A percentile compares a stretch with the other conserved stretches of the same genome.
Conservation (phyloP, 2,113 vertebrate genomes). For the Anolis carolinensis region DNA sequence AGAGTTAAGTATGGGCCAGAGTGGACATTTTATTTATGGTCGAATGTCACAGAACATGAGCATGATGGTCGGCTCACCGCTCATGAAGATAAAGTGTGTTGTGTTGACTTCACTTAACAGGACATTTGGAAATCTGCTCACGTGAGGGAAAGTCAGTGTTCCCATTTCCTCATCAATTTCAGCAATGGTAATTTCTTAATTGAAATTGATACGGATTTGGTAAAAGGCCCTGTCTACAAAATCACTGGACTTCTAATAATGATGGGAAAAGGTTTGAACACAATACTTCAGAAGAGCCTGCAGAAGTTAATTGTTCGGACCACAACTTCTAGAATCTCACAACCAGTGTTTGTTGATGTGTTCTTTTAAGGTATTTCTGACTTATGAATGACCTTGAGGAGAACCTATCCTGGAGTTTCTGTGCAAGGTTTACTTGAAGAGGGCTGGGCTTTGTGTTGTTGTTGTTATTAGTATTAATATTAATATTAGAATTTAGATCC, state of each 20-base stretch:
- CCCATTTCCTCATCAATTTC: not conserved
- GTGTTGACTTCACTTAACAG: not conserved
- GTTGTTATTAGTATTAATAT: no score
- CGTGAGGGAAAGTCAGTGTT: not conserved
- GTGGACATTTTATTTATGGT: constrained; percentile 26
- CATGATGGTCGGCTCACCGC: not conserved
- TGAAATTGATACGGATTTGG: not conserved
- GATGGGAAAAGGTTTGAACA: not conserved
- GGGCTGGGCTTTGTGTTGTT: no score
- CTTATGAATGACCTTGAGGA: no score
- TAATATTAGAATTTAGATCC: no score
- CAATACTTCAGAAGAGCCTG: not conserved
- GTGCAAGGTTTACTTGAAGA: no score
- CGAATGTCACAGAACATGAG: constrained; percentile 26
- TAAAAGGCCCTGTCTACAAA: not conserved
- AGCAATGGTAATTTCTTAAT: constrained; percentile 4
- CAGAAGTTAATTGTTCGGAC: not conserved
- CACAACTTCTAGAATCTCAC: not conserved
- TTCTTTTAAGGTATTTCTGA: no score
- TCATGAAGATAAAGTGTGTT: fast-evolving
- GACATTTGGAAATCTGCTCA: not conserved
- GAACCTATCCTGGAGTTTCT: no score
- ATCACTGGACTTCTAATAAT: not conserved
- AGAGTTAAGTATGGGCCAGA: constrained; percentile 43
- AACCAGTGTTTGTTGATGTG: not conserved